Conservation (phyloP, 2,113 vertebrate genomes). For the Brachionichthys hirsutus region DNA sequence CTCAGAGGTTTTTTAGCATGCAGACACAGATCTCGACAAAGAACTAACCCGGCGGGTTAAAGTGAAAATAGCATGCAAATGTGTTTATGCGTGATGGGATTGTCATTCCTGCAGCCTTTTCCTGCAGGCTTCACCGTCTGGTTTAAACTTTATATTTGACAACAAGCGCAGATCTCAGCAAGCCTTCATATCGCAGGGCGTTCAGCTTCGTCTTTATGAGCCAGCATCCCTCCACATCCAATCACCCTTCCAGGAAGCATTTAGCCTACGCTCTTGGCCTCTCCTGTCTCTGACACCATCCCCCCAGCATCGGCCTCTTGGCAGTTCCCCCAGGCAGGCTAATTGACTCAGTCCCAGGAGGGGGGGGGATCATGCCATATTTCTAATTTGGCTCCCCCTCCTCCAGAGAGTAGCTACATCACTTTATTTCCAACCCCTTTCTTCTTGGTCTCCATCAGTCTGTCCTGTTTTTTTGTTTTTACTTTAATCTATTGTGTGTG, state of each 20-base stretch:
- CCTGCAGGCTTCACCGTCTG: no score
- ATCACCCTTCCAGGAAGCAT: conserved; percentile 16
- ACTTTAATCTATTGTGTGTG: not conserved
- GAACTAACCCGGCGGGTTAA: no score
- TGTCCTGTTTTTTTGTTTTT: not conserved
- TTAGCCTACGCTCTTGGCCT: conserved; percentile 40
- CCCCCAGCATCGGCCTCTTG: conserved; percentile 55
- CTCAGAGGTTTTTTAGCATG: no score
- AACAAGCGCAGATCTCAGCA: no score
- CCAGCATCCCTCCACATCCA: not conserved
- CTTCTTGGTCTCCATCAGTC: conserved; percentile 7
- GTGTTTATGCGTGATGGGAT: no score
- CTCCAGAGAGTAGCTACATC: conserved; percentile 67
- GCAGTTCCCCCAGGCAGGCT: conserved; percentile 70
- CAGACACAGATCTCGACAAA: no score
- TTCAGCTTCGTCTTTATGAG: no score
- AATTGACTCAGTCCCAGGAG: conserved; percentile 74
- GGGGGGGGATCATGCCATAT: conserved; percentile 69
- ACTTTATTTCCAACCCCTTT: conserved; percentile 20
- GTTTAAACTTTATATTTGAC: no score
- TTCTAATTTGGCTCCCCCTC: conserved; percentile 72
- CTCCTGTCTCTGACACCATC: conserved; percentile 47
- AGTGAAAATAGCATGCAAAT: no score
- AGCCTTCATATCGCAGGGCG: no score
- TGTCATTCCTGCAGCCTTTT: no score